phyloP scores from a whole-genome alignment of 2,888 invertebrate genomes.

The Athripsodes cinereus region DNA sequence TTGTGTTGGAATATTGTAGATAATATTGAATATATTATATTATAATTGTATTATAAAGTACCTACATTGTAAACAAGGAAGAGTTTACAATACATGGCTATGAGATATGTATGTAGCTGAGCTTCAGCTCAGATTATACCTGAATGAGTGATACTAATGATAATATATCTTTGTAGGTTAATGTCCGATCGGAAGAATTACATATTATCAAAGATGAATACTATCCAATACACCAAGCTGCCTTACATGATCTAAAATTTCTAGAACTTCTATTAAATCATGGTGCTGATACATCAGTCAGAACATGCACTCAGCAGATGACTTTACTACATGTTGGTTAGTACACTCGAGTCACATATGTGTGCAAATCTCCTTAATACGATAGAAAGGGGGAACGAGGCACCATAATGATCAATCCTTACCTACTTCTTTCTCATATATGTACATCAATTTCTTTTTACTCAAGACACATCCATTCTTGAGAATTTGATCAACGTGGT shows the following conservation, averaged over 20 bases:
- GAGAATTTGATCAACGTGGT: too few species aligned
- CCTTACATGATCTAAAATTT: constrained; percentile 65
- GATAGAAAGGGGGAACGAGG: background rate
- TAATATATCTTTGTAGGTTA: constrained; percentile 18
- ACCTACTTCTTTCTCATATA: too few species aligned
- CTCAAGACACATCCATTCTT: too few species aligned
- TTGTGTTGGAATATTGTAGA: too few species aligned
- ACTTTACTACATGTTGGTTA: constrained; percentile 58
- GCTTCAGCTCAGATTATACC: too few species aligned
- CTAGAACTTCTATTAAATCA: constrained; percentile 57
- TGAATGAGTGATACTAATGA: too few species aligned
- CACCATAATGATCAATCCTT: background rate
- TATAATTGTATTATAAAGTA: too few species aligned
- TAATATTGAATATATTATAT: too few species aligned
- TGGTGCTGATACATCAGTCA: constrained; percentile 65
- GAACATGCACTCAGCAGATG: constrained; percentile 67
- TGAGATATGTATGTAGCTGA: too few species aligned
- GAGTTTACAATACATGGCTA: too few species aligned
- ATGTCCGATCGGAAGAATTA: constrained; percentile 56
- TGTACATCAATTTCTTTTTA: too few species aligned
- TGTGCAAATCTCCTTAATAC: background rate
- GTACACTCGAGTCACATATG: constrained; percentile 24
- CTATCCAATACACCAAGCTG: constrained; percentile 72
- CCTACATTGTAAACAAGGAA: too few species aligned
- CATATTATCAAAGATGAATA: constrained; percentile 68